Percentiles rank a stretch among this genome's conserved stretches.
Evolutionary conservation across 2,113 vertebrate genomes (phyloP).

Genomic region (Aldabrachelys gigantea): DNA sequence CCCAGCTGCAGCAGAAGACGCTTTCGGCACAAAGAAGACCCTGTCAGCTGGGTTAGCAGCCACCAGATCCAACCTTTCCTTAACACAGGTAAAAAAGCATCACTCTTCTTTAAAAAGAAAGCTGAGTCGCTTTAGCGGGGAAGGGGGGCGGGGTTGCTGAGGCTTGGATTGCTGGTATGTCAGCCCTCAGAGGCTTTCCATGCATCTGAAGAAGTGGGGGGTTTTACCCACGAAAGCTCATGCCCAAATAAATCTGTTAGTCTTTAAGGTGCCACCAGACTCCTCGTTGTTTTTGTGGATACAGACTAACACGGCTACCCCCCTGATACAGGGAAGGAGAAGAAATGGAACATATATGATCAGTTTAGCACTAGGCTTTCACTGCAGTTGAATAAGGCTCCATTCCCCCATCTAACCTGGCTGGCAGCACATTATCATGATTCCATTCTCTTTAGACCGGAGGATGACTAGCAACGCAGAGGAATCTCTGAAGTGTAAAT

Average conservation of each 20-base stretch:
- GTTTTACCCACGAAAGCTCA: too few relatives aligned
- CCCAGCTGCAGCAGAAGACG: background rate
- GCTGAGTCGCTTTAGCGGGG: background rate
- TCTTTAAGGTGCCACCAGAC: too few relatives aligned
- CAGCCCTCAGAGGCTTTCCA: background rate
- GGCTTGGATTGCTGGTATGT: background rate
- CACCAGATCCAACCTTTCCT: background rate
- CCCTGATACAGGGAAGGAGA: background rate
- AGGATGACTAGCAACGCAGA: fast-evolving
- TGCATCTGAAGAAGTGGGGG: too few relatives aligned
- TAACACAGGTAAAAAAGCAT: background rate
- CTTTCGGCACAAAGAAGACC: constrained; percentile 38
- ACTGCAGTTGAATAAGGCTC: background rate
- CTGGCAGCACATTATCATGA: background rate
- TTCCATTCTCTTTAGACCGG: background rate
- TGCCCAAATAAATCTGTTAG: too few relatives aligned
- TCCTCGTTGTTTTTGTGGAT: too few relatives aligned
- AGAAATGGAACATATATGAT: background rate
- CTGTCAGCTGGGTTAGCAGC: background rate
- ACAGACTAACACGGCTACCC: too few relatives aligned
- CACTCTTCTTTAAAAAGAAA: background rate
- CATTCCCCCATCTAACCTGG: background rate
- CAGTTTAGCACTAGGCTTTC: background rate
- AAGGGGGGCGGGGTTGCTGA: fast-evolving
- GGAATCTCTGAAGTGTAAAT: fast-evolving